These are phyloP conservation scores for Coreius guichenoti DNA, from an alignment of 2,797 vertebrate species.

Conservation along the genomic window DNA sequence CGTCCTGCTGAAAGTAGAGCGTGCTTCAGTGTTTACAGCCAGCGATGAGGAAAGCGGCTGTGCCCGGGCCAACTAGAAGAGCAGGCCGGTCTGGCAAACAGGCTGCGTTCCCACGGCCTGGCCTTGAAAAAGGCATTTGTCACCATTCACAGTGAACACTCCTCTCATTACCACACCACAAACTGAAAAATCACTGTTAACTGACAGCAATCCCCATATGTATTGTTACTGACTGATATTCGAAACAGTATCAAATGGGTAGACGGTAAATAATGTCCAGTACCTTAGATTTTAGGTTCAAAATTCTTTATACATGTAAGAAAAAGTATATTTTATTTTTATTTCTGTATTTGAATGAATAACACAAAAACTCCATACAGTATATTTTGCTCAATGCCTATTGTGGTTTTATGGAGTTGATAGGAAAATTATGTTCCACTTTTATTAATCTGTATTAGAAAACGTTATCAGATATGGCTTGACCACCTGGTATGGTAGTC, in stretches of 20 bases:
- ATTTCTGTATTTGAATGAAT: background rate
- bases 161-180: conserved; percentile 25
- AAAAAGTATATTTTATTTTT: background rate
- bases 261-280: background rate
- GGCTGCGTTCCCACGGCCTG: conserved; percentile 56
- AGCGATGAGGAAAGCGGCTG: conserved; percentile 29
- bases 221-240: background rate
- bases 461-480: no score
- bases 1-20: conserved; percentile 44
- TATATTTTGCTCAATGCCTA: background rate
- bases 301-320: background rate
- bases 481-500: background rate
- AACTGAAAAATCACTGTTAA: conserved; percentile 7
- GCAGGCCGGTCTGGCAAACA: conserved; percentile 53
- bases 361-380: background rate
- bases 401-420: no score
- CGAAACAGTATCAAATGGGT: background rate
- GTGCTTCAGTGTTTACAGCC: conserved; percentile 52
- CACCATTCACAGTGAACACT: conserved; percentile 37
- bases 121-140: conserved; percentile 46
- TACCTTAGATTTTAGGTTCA: background rate
- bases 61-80: conserved; percentile 50
- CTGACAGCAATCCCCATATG: background rate
- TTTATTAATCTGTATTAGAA: no score
- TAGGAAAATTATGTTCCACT: no score